Conservation (phyloP, 2,888 invertebrate genomes). For the Nebria salina region DNA sequence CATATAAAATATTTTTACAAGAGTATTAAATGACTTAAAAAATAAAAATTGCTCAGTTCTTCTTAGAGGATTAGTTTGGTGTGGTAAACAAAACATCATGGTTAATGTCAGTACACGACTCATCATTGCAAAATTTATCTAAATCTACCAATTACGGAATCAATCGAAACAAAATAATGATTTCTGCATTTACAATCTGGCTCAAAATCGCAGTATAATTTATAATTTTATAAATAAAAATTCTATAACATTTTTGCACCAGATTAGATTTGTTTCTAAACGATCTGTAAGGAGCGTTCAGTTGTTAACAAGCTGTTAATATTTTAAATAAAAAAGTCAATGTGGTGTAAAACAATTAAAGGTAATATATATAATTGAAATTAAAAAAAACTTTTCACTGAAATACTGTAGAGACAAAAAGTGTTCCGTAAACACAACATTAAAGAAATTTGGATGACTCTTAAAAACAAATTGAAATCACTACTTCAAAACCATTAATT, state of each 20-base stretch:
- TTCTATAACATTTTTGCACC: constrained; percentile 27
- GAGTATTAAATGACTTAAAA: not conserved
- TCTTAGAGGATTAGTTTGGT: constrained; percentile 29
- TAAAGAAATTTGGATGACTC: not conserved
- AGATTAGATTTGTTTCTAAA: constrained; percentile 8
- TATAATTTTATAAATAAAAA: not conserved
- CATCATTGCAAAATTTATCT: constrained; percentile 32
- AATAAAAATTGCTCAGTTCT: constrained; percentile 27
- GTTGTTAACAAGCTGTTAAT: constrained; percentile 22
- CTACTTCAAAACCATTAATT: not conserved
- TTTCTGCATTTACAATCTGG: no score
- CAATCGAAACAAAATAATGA: not conserved
- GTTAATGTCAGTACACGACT: constrained; percentile 18
- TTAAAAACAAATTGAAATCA: not conserved
- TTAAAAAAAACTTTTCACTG: constrained; percentile 14
- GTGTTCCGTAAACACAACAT: not conserved
- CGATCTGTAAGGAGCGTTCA: not conserved
- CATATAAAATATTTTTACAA: not conserved
- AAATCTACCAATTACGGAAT: not conserved
- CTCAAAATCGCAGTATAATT: not conserved
- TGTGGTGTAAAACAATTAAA: not conserved
- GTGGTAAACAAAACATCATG: constrained; percentile 25
- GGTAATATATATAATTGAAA: constrained; percentile 10
- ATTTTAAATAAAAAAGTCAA: constrained; percentile 41
- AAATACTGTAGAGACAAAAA: constrained; percentile 34